Evolutionary conservation across 2,888 invertebrate species (phyloP).

Genomic region (Apotomis turbidana): DNA sequence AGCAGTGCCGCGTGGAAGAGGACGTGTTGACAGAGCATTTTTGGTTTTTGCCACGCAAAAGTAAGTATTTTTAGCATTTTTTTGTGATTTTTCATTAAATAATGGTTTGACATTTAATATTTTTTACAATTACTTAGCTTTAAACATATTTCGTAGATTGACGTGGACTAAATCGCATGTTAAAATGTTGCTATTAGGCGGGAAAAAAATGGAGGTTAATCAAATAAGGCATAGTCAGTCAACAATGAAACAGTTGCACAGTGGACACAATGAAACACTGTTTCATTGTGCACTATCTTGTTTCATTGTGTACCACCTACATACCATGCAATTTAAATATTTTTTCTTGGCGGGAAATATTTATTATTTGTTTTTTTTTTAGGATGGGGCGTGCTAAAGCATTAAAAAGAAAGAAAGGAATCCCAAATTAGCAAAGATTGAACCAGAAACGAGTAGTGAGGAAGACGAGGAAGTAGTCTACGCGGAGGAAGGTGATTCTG

Average conservation of each 20-base stretch:
- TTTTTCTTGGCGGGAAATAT: slow-evolving; percentile 9
- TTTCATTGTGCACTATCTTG: too few relatives aligned
- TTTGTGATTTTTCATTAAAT: not conserved
- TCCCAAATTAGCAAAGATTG: too few relatives aligned
- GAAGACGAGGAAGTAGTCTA: too few relatives aligned
- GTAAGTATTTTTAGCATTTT: not conserved
- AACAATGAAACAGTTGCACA: not conserved
- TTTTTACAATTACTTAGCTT: not conserved
- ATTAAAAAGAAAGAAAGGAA: slow-evolving; percentile 23
- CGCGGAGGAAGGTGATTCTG: too few relatives aligned
- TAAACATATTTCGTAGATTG: not conserved
- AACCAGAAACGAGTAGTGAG: too few relatives aligned
- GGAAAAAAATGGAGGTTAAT: not conserved
- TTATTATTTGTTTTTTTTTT: slow-evolving; percentile 14
- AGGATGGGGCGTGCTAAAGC: slow-evolving; percentile 18
- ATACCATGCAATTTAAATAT: not conserved
- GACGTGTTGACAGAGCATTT: too few relatives aligned
- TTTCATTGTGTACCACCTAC: slow-evolving; percentile 19
- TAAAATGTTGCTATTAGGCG: not conserved
- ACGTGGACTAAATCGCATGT: not conserved
- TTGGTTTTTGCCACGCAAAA: too few relatives aligned
- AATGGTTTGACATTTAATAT: not conserved
- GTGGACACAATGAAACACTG: slow-evolving; percentile 21
- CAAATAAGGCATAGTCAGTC: too few relatives aligned
- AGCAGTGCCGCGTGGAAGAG: too few relatives aligned